phyloP scores from a whole-genome alignment of 2,888 invertebrate genomes.

The Caenorhabditis virilis region DNA sequence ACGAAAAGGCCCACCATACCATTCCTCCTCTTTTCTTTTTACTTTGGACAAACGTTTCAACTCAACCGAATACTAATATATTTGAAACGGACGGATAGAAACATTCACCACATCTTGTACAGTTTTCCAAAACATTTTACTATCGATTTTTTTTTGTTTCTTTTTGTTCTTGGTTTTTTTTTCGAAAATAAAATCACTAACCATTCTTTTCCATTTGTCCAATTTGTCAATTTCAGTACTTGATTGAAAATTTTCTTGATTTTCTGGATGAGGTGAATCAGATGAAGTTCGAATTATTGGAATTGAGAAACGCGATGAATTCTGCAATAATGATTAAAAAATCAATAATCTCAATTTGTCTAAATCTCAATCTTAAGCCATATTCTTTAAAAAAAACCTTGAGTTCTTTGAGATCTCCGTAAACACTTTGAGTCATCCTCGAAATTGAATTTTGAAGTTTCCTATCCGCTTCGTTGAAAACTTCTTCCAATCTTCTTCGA shows the following conservation, averaged over 20 bases:
- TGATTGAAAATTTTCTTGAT: not conserved
- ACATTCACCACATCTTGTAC: too few species aligned
- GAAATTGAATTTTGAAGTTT: constrained; percentile 10
- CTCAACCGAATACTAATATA: not conserved
- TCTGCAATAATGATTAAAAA: not conserved
- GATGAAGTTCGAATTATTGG: constrained; percentile 1
- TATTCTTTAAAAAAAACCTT: not conserved
- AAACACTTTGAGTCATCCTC: constrained; percentile 3
- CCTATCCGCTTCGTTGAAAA: constrained; percentile 3
- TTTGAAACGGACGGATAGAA: not conserved
- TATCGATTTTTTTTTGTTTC: not conserved
- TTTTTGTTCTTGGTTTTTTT: too few species aligned
- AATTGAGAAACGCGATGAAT: constrained; percentile 1
- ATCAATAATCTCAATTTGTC: not conserved
- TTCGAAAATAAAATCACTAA: too few species aligned
- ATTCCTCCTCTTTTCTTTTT: not conserved
- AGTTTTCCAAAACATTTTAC: not conserved
- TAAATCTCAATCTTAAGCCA: too few species aligned
- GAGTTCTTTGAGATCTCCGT: constrained; percentile 5
- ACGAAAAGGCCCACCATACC: too few species aligned
- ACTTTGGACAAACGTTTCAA: not conserved
- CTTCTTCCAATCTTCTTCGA: constrained; percentile 3
- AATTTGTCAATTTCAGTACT: not conserved
- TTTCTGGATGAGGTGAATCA: not conserved
- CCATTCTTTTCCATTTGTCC: constrained; percentile 7